Evolutionary conservation across 2,113 vertebrate genomes (phyloP).

Genomic region (Apistogramma diplotaenia): DNA sequence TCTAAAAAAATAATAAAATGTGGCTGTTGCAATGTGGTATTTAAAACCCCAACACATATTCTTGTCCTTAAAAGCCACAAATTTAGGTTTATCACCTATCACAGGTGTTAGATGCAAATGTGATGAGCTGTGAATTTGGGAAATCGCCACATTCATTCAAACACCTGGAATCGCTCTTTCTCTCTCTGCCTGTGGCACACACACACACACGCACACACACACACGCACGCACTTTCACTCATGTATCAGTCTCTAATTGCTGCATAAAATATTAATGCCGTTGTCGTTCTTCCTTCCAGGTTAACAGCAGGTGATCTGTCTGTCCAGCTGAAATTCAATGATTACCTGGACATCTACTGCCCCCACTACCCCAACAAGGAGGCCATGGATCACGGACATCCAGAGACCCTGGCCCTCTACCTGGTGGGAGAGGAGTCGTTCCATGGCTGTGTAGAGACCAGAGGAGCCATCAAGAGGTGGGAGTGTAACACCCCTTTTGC

Average conservation of each 20-base stretch:
- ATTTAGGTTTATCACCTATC: constrained; percentile 18
- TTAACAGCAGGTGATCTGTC: constrained; percentile 87
- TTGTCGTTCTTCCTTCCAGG: constrained; percentile 70
- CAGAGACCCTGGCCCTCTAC: constrained; percentile 89
- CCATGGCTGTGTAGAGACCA: constrained; percentile 87
- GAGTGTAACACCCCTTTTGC: constrained; percentile 90
- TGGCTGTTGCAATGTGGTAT: neutral
- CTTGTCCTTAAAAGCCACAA: neutral
- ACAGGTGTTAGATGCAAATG: constrained; percentile 18
- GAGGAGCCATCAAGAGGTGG: constrained; percentile 91
- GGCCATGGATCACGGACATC: constrained; percentile 51
- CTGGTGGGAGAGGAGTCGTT: constrained; percentile 87
- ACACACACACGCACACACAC: too few relatives aligned
- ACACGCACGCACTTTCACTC: neutral
- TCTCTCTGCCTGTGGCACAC: neutral
- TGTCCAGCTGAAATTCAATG: constrained; percentile 91
- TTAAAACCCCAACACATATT: constrained; percentile 22
- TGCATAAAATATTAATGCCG: constrained; percentile 32
- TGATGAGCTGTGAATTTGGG: constrained; percentile 36
- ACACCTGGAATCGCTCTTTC: neutral
- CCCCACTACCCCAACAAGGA: constrained; percentile 80
- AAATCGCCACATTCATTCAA: constrained; percentile 14
- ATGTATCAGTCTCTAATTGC: constrained; percentile 3
- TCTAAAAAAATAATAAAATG: constrained; percentile 9
- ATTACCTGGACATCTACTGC: constrained; percentile 98